A percentile compares a stretch with the other conserved stretches of the same genome.
These are phyloP conservation scores for Gallinago undulata DNA, from an alignment of 2,113 vertebrate genomes.

Conservation along the genomic window DNA sequence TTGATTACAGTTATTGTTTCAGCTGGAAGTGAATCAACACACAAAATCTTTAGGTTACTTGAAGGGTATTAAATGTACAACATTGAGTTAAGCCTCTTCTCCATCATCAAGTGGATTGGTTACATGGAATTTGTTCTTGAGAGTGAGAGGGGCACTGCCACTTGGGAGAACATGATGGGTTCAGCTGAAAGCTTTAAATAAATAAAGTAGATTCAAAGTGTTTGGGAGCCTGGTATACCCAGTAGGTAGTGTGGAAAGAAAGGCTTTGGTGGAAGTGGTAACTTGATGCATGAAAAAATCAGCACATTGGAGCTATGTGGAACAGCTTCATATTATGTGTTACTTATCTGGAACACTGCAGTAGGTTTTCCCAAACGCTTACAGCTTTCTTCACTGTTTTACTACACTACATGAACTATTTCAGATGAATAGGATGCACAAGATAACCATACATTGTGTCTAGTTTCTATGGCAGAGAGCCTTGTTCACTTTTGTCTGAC, in stretches of 20 bases:
- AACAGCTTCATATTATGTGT: background rate
- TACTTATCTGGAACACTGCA: background rate
- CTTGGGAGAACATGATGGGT: background rate
- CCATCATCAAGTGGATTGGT: conserved; percentile 54
- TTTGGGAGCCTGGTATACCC: background rate
- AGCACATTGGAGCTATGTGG: background rate
- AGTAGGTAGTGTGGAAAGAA: background rate
- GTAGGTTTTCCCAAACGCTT: background rate
- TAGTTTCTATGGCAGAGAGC: background rate
- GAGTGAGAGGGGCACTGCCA: background rate
- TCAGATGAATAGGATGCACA: background rate
- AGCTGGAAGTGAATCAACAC: conserved; percentile 27
- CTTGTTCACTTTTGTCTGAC: background rate
- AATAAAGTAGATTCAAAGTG: background rate
- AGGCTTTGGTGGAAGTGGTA: background rate
- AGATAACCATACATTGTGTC: background rate
- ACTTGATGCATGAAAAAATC: background rate
- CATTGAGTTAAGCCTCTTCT: conserved; percentile 34
- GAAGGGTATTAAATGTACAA: conserved; percentile 17
- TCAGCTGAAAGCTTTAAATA: conserved; percentile 19
- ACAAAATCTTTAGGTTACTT: background rate
- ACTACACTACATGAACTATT: background rate
- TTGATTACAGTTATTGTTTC: conserved; percentile 39
- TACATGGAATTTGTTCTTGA: conserved; percentile 10
- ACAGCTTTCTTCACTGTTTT: background rate